Evolutionary conservation across 2,113 vertebrate species (phyloP).

Genomic region (Phoxinus phoxinus): DNA sequence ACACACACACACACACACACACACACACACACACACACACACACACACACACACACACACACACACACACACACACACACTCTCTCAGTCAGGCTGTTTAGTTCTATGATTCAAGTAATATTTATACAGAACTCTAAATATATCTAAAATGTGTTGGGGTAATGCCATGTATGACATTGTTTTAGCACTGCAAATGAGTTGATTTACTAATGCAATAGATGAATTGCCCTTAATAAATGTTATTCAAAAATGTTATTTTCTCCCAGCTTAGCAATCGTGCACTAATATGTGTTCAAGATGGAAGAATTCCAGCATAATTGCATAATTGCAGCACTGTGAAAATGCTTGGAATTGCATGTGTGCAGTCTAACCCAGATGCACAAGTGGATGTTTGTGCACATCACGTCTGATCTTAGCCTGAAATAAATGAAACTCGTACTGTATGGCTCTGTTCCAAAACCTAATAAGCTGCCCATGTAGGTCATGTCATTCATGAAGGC

Average conservation of each 20-base stretch:
- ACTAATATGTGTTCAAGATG: conserved; percentile 20
- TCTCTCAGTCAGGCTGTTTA: not conserved
- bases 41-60: no score
- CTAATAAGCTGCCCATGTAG: not conserved
- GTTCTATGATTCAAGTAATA: not conserved
- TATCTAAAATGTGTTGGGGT: not conserved
- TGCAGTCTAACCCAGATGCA: not conserved
- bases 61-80: no score
- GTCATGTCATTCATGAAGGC: not conserved
- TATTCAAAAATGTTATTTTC: conserved; percentile 20
- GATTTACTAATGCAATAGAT: conserved; percentile 15
- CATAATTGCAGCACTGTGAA: conserved; percentile 14
- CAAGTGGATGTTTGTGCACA: not conserved
- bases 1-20: no score
- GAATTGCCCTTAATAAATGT: conserved; percentile 19
- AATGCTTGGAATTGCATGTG: not conserved
- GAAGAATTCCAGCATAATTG: conserved; percentile 24
- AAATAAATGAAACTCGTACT: not conserved
- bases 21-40: not conserved
- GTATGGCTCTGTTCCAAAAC: not conserved
- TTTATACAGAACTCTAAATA: not conserved
- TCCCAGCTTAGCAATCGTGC: conserved; percentile 30
- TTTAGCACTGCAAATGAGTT: not conserved
- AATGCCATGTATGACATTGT: not conserved
- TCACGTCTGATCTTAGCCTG: not conserved